A percentile compares a stretch with the other conserved stretches of the same genome.
phyloP scores from a whole-genome alignment of 1,140 invertebrate species.

The Eumaeus atala region DNA sequence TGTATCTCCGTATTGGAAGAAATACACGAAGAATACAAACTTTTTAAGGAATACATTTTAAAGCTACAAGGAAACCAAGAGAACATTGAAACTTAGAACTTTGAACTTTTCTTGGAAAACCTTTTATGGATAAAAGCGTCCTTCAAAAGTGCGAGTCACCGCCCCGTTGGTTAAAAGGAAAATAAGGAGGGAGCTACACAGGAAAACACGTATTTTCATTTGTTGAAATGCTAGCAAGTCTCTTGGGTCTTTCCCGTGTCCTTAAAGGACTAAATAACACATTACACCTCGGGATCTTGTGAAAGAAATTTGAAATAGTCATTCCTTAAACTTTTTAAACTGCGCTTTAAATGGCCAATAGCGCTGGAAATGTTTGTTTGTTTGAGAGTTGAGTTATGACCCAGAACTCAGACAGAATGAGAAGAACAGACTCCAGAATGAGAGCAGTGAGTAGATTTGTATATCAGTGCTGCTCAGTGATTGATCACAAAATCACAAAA shows the following conservation, averaged over 20 bases:
- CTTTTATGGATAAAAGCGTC: conserved; percentile 30
- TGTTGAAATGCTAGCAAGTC: too few relatives aligned
- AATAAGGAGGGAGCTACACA: conserved; percentile 13
- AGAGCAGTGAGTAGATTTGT: too few relatives aligned
- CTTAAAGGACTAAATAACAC: background rate
- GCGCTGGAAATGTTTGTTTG: too few relatives aligned
- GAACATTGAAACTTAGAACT: conserved; percentile 25
- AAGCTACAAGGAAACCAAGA: background rate
- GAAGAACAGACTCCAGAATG: too few relatives aligned
- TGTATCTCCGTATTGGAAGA: too few relatives aligned
- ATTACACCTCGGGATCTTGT: background rate
- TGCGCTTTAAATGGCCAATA: too few relatives aligned
- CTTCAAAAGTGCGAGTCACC: conserved; percentile 34
- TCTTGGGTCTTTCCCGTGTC: background rate
- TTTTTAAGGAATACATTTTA: background rate
- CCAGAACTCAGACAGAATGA: too few relatives aligned
- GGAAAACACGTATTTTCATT: background rate
- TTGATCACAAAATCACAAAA: too few relatives aligned
- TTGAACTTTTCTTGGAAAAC: conserved; percentile 29
- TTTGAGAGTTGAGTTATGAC: too few relatives aligned
- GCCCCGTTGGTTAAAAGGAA: conserved; percentile 31
- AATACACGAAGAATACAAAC: too few relatives aligned
- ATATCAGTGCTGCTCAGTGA: too few relatives aligned
- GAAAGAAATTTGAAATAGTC: background rate
- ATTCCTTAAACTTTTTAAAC: too few relatives aligned